Conservation (phyloP, 2,797 vertebrate species). For the Hemitrygon akajei region DNA sequence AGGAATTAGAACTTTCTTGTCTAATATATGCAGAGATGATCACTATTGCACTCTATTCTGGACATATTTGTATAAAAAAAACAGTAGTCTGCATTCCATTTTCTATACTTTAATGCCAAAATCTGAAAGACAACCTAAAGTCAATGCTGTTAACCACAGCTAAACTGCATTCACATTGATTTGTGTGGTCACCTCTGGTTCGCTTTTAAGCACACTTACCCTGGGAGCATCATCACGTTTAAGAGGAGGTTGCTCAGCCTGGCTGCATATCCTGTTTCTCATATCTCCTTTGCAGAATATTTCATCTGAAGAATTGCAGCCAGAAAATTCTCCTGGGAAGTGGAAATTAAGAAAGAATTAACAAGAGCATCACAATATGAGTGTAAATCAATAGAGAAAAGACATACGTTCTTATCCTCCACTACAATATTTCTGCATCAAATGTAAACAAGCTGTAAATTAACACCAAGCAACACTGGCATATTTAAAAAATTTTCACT, state of each 20-base stretch:
- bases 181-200: too few species aligned
- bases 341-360: not conserved
- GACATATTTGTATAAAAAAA: too few species aligned
- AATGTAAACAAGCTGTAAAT: not conserved
- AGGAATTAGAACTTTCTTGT: too few species aligned
- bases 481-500: not conserved
- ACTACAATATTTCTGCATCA: not conserved
- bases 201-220: not conserved
- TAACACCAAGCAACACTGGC: not conserved
- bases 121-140: not conserved
- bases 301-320: not conserved
- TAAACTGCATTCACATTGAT: not conserved
- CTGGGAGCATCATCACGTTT: constrained; percentile 25
- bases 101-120: not conserved
- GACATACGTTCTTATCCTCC: not conserved
- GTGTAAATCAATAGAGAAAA: not conserved
- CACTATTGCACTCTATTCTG: too few species aligned
- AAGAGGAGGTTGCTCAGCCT: constrained; percentile 3
- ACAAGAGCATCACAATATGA: not conserved
- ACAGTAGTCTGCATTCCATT: too few species aligned
- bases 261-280: not conserved
- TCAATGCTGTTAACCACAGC: not conserved
- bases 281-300: constrained; percentile 8
- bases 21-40: too few species aligned
- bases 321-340: constrained; percentile 2